These are phyloP conservation scores for Microvelia longipes DNA, from an alignment of 1,140 invertebrate genomes.

Conservation along the genomic window DNA sequence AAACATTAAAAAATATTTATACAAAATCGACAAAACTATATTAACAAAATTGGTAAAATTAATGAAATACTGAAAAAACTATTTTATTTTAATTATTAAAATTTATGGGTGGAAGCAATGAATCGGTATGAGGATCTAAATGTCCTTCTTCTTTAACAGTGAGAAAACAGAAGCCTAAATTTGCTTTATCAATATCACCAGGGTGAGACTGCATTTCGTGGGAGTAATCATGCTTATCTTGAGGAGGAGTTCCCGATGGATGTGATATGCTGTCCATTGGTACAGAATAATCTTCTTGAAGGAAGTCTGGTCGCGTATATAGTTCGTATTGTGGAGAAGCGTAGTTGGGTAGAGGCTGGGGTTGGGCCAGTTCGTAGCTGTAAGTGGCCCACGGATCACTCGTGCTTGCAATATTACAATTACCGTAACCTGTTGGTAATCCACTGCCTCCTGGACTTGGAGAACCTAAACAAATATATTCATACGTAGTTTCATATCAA, in stretches of 20 bases:
- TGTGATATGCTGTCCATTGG: neutral
- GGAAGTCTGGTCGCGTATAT: neutral
- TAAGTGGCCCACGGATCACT: conserved; percentile 47
- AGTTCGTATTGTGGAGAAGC: conserved; percentile 30
- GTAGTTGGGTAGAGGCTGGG: conserved; percentile 32
- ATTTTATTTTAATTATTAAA: neutral
- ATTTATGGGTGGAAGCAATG: neutral
- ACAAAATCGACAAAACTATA: too few relatives aligned
- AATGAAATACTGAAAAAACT: too few relatives aligned
- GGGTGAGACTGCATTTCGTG: neutral
- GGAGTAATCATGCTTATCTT: neutral
- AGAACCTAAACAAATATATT: conserved; percentile 28
- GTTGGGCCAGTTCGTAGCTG: conserved; percentile 50
- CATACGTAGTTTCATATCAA: too few relatives aligned
- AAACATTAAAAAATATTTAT: too few relatives aligned
- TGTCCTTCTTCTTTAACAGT: neutral
- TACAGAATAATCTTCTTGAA: neutral
- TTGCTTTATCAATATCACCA: neutral
- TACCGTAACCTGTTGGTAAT: conserved; percentile 21
- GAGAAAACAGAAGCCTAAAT: neutral
- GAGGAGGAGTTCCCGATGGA: neutral
- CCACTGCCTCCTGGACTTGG: conserved; percentile 14
- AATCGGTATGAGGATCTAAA: neutral
- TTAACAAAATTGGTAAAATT: too few relatives aligned
- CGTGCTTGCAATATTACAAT: conserved; percentile 8